Evolutionary conservation across 2,888 invertebrate genomes (phyloP).

Genomic region (Podabrus alpinus): DNA sequence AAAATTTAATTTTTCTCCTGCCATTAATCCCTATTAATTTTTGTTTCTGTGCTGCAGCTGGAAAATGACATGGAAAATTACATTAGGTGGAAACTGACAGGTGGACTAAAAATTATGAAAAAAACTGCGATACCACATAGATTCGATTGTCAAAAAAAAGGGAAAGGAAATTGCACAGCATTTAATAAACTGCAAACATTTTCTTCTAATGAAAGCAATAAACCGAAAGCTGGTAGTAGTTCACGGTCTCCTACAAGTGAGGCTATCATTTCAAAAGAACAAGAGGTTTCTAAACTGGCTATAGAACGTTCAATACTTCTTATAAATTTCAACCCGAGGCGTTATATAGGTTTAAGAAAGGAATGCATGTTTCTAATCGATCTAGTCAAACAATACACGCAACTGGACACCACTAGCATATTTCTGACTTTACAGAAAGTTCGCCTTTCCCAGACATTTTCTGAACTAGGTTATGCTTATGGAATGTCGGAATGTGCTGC

Average conservation of each 20-base stretch:
- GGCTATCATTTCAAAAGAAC: neutral
- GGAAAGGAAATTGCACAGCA: constrained; percentile 30
- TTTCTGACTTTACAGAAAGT: neutral
- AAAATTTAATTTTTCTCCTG: too few relatives aligned
- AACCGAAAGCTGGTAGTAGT: too few relatives aligned
- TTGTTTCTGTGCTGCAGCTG: constrained; percentile 10
- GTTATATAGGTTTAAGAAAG: neutral
- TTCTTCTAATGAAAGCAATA: too few relatives aligned
- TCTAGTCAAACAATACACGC: neutral
- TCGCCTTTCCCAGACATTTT: neutral
- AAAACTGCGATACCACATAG: constrained; percentile 31
- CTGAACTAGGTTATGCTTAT: neutral
- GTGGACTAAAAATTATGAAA: constrained; percentile 30
- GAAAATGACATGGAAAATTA: constrained; percentile 34
- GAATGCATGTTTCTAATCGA: neutral
- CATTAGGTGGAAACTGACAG: constrained; percentile 29
- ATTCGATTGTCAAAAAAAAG: constrained; percentile 32
- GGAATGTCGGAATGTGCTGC: neutral
- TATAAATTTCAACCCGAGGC: neutral
- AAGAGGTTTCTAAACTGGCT: neutral
- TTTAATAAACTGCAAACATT: too few relatives aligned
- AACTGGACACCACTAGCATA: neutral
- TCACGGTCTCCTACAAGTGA: too few relatives aligned
- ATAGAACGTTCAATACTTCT: neutral
- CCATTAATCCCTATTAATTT: too few relatives aligned